Conservation (phyloP, 2,797 vertebrate species). For the Pangasius larnaudii region DNA sequence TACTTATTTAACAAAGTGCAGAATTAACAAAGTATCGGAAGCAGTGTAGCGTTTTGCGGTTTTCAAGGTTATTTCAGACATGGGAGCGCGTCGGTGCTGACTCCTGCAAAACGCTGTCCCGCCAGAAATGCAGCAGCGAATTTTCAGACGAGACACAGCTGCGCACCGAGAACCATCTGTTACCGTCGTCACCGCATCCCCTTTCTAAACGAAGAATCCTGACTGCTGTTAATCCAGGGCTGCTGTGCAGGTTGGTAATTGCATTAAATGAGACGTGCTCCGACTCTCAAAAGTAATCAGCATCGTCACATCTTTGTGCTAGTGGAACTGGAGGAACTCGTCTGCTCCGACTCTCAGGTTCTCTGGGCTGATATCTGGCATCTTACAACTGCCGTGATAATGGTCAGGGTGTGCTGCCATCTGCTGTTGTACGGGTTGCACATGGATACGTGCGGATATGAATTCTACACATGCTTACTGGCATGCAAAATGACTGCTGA, state of each 20-base stretch:
- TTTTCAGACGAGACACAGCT: background rate
- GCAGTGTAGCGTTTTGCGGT: background rate
- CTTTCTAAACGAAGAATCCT: background rate
- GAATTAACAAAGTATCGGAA: background rate
- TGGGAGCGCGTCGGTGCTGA: background rate
- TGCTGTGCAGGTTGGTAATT: background rate
- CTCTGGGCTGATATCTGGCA: background rate
- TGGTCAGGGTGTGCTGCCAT: slow-evolving; percentile 16
- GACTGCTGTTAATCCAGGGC: background rate
- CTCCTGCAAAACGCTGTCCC: background rate
- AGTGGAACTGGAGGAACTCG: background rate
- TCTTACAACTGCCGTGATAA: background rate
- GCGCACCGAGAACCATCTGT: background rate
- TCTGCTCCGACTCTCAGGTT: background rate
- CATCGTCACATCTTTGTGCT: background rate
- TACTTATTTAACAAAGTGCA: background rate
- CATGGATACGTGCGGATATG: background rate
- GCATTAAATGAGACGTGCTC: no score
- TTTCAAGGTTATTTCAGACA: background rate
- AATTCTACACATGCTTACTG: background rate
- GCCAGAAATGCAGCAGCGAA: background rate
- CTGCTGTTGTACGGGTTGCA: background rate
- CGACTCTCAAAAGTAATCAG: background rate
- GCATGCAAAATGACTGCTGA: no score
- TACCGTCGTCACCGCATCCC: background rate